These are phyloP conservation scores for Bombus confusus DNA, from an alignment of 1,140 invertebrate species.

Conservation along the genomic window DNA sequence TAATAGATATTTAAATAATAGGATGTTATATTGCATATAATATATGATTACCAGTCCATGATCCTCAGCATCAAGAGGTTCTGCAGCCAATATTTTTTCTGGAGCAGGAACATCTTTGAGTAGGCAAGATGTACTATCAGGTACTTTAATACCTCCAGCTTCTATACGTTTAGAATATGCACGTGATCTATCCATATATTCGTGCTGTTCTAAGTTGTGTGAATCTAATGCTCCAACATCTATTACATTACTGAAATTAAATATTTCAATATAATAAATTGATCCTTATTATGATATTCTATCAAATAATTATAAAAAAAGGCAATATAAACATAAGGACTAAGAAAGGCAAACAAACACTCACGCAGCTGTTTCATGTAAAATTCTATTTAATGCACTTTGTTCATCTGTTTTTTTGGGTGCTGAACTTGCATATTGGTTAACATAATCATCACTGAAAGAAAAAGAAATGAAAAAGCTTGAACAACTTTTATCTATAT, in stretches of 20 bases:
- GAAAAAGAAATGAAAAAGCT: constrained; percentile 54
- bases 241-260: constrained; percentile 89
- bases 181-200: constrained; percentile 89
- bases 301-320: neutral
- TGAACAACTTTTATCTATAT: constrained; percentile 10
- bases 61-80: constrained; percentile 82
- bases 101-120: constrained; percentile 85
- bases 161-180: constrained; percentile 86
- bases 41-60: constrained; percentile 82
- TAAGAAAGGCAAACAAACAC: constrained; percentile 71
- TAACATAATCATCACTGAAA: constrained; percentile 86
- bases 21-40: constrained; percentile 36
- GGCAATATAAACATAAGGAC: constrained; percentile 7
- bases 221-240: constrained; percentile 91
- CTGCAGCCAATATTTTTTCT: constrained; percentile 83
- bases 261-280: constrained; percentile 2
- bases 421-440: constrained; percentile 85
- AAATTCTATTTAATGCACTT: constrained; percentile 92
- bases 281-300: neutral
- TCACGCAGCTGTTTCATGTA: constrained; percentile 94
- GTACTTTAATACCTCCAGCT: constrained; percentile 80
- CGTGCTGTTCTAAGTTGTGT: constrained; percentile 90
- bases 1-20: constrained; percentile 8
- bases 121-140: constrained; percentile 78
- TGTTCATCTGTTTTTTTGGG: constrained; percentile 94